Evolutionary conservation across 1,140 invertebrate genomes (phyloP), one percentile per base, ranked within the genome.

Genomic region (Lanistes nyassanus): DNA sequence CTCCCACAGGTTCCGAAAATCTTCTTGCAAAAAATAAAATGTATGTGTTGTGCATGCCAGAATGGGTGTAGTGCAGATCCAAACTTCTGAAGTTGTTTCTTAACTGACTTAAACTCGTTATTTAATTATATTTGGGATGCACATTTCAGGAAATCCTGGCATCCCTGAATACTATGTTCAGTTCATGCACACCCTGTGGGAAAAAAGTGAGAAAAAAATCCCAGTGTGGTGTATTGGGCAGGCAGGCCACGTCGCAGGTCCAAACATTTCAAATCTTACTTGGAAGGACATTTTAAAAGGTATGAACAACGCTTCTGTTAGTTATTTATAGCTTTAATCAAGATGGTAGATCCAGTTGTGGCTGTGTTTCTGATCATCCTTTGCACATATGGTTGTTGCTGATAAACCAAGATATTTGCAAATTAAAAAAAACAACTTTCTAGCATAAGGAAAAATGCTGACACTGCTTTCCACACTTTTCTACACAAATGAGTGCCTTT

Each of bases 181-280:
- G 81, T 96, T 96, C 83, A 91, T 93, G 73, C 87, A 91, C 76
- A 84, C 89, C 1, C 66, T 96, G 2, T 92, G 94, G 81, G 80
- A 89, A 55, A 90, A 90, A 80, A 88, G 86, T 70, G 79, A 91
- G 7, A 81, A 86, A 23, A 88, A 91, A 68, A 89, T 92, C 67
- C 93, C 94, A 47, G 92, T 96, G 6, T 95, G 94, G 94, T 91
- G 93, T 36, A 79, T 94, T 77, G 93, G 93, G 74, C 94, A 96
- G 88, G 93, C 91, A 51, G 91, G 91, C n/a, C 91, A 91, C 85
- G 81, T 87, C 7, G 62, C 76, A 7, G 76, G 77, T 29, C 79
- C 78, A 37, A 79, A 76, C 16, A 53, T 71, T 19, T 34, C 60
- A 21, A 23, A 51, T 34, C 37, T 72, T 4, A 55, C 51, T 3